These are phyloP conservation scores for Carlito syrichta DNA, from an alignment of 2,113 vertebrate genomes.

Conservation along the genomic window DNA sequence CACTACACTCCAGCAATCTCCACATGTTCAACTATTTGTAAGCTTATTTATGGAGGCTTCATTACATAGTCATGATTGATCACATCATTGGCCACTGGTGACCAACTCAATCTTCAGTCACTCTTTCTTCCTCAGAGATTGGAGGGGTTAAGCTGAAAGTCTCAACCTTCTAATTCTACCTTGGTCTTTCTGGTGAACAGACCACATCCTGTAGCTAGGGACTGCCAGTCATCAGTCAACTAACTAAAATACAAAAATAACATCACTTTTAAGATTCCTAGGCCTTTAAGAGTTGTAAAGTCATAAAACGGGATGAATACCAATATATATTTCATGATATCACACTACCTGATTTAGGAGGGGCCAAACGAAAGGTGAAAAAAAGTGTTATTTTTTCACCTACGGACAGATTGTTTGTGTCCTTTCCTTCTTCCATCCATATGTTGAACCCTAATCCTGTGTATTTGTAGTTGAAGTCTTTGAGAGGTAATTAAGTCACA, in stretches of 20 bases:
- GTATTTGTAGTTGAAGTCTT: neutral
- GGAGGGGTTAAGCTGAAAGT: neutral
- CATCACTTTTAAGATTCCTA: neutral
- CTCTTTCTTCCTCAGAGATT: neutral
- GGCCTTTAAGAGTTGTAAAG: neutral
- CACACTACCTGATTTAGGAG: neutral
- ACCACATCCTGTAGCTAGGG: neutral
- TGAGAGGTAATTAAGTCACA: neutral
- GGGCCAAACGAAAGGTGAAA: neutral
- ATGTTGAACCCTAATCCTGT: neutral
- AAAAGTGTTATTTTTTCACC: neutral
- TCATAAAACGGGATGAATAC: neutral
- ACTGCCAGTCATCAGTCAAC: neutral
- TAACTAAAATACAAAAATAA: neutral
- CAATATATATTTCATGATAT: neutral
- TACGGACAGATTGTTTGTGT: neutral
- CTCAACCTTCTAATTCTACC: neutral
- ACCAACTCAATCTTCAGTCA: neutral
- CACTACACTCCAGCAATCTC: neutral
- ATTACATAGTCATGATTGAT: neutral
- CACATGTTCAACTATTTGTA: neutral
- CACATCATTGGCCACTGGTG: neutral
- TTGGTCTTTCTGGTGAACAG: neutral
- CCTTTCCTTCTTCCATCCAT: neutral
- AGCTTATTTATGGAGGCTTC: neutral